These are phyloP conservation scores for Pseudochirops corinnae DNA, from an alignment of 2,797 vertebrate species.

Conservation along the genomic window DNA sequence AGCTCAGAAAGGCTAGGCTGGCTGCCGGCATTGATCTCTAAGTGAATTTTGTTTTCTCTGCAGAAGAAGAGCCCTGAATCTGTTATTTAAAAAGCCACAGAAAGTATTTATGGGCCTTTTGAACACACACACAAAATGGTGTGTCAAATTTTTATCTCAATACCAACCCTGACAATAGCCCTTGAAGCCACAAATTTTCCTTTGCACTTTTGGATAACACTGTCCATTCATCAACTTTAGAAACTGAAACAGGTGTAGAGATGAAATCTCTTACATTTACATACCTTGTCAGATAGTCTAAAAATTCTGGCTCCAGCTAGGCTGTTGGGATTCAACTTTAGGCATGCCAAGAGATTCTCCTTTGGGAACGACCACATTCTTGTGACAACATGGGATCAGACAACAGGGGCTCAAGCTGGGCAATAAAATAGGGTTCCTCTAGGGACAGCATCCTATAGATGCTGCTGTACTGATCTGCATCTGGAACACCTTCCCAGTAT, in stretches of 20 bases:
- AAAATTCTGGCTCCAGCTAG: constrained; percentile 11
- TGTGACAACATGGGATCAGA: constrained; percentile 52
- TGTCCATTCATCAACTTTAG: constrained; percentile 17
- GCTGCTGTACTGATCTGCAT: constrained; percentile 77
- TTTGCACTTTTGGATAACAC: constrained; percentile 38
- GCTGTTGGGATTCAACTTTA: not conserved
- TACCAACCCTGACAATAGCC: not conserved
- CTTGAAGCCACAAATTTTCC: not conserved
- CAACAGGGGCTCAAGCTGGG: constrained; percentile 64
- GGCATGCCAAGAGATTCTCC: not conserved
- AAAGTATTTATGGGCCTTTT: constrained; percentile 17
- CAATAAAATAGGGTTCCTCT: constrained; percentile 65
- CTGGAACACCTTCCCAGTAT: constrained; percentile 80
- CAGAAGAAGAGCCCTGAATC: constrained; percentile 14
- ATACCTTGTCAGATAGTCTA: constrained; percentile 43
- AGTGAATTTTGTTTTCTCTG: constrained; percentile 32
- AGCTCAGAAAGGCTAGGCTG: constrained; percentile 1
- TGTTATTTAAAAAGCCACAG: constrained; percentile 44
- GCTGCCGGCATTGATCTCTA: constrained; percentile 4
- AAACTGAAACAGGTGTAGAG: constrained; percentile 5
- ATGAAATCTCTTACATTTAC: constrained; percentile 37
- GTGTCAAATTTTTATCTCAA: not conserved
- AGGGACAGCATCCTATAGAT: constrained; percentile 53
- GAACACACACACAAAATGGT: constrained; percentile 35
- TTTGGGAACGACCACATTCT: not conserved